Evolutionary conservation across 1,140 invertebrate genomes (phyloP).

Genomic region (Rhyacophila brunnea): DNA sequence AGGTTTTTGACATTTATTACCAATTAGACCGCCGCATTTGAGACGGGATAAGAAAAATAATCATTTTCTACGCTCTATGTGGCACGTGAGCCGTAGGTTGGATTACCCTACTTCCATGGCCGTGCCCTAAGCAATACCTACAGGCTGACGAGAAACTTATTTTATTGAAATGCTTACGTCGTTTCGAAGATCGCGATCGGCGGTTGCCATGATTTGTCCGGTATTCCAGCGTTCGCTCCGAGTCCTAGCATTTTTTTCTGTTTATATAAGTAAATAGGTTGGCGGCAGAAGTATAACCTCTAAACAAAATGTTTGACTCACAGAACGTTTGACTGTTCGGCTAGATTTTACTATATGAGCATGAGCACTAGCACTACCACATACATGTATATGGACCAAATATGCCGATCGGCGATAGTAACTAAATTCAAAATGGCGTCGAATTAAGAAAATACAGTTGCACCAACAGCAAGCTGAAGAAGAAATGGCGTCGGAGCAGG

Average conservation of each 20-base stretch:
- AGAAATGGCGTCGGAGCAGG: too few species aligned
- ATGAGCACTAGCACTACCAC: too few species aligned
- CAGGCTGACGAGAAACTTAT: too few species aligned
- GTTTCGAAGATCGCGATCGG: conserved; percentile 79
- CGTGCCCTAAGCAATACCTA: neutral
- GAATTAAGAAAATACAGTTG: too few species aligned
- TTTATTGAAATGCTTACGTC: conserved; percentile 58
- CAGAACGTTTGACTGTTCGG: too few species aligned
- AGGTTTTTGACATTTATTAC: conserved; percentile 4
- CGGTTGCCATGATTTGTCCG: conserved; percentile 84
- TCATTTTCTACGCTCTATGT: neutral
- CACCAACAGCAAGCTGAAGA: too few species aligned
- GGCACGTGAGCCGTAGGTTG: neutral
- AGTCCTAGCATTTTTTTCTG: conserved; percentile 17
- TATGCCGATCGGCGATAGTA: too few species aligned
- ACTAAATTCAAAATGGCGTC: too few species aligned
- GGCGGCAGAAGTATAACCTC: too few species aligned
- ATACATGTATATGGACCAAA: too few species aligned
- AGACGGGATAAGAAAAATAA: conserved; percentile 20
- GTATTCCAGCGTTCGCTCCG: conserved; percentile 60
- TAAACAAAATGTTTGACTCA: too few species aligned
- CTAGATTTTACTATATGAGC: too few species aligned
- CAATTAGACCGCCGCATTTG: conserved; percentile 2
- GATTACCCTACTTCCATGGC: neutral
- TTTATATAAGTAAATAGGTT: neutral